These are phyloP conservation scores for Huso huso DNA, from an alignment of 2,797 vertebrate species.

Conservation along the genomic window DNA sequence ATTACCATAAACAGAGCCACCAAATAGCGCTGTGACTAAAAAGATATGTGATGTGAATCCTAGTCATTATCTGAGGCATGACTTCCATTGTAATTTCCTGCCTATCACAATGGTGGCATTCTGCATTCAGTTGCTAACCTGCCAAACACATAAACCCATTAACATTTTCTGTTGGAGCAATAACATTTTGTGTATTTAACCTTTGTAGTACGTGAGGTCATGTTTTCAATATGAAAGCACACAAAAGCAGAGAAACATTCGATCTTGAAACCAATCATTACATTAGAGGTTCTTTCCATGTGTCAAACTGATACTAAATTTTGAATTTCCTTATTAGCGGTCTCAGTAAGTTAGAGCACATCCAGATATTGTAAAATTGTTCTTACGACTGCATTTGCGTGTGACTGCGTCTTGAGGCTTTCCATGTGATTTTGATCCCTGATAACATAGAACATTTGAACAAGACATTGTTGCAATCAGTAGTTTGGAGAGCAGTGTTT, in stretches of 20 bases:
- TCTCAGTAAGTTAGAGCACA: too few relatives aligned
- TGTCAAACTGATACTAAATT: too few relatives aligned
- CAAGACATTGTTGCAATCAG: too few relatives aligned
- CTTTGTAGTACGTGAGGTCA: conserved; percentile 39
- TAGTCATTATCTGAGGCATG: conserved; percentile 43
- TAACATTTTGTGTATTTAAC: conserved; percentile 40
- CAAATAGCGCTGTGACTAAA: conserved; percentile 40
- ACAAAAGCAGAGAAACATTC: background rate
- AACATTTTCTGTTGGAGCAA: conserved; percentile 35
- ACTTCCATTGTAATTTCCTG: conserved; percentile 50
- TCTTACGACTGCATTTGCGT: too few relatives aligned
- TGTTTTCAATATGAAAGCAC: conserved; percentile 40
- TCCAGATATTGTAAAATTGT: too few relatives aligned
- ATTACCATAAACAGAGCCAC: conserved; percentile 47
- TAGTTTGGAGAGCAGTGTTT: too few relatives aligned
- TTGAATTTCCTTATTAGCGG: too few relatives aligned
- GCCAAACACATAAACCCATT: conserved; percentile 42
- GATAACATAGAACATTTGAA: too few relatives aligned
- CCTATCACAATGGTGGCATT: conserved; percentile 36
- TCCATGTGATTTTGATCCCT: too few relatives aligned
- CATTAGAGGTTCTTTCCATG: too few relatives aligned
- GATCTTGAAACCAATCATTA: background rate
- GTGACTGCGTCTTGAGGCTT: too few relatives aligned
- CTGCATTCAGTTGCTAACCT: conserved; percentile 36
- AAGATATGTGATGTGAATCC: conserved; percentile 52